Evolutionary conservation across 2,888 invertebrate genomes (phyloP).

Genomic region (Caenorhabditis sinica): DNA sequence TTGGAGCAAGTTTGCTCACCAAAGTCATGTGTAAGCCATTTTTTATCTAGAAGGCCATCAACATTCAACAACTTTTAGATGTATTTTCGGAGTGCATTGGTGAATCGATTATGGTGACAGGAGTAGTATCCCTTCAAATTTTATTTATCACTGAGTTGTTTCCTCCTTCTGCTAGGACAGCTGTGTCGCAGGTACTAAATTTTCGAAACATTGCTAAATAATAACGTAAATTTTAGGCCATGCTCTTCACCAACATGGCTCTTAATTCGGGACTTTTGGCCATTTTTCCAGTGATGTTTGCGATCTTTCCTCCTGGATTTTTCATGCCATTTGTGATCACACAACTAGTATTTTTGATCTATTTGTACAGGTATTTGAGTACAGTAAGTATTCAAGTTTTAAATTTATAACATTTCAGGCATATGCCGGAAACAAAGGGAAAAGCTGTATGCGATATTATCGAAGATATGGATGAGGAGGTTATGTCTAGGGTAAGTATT

Average conservation of each 20-base stretch:
- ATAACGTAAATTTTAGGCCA: slow-evolving; percentile 53
- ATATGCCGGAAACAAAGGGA: slow-evolving; percentile 26
- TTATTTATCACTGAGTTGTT: slow-evolving; percentile 60
- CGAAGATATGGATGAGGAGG: slow-evolving; percentile 20
- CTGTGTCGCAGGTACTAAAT: slow-evolving; percentile 56
- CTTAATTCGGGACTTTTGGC: slow-evolving; percentile 22
- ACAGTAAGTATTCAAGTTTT: not conserved
- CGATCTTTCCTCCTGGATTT: slow-evolving; percentile 53
- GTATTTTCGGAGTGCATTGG: slow-evolving; percentile 39
- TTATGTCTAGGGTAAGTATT: slow-evolving; percentile 12
- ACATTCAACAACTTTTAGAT: slow-evolving; percentile 56
- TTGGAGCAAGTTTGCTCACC: slow-evolving; percentile 14
- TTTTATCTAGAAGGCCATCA: too few species aligned
- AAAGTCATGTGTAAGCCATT: slow-evolving; percentile 26
- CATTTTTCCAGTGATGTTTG: slow-evolving; percentile 54
- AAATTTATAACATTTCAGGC: too few species aligned
- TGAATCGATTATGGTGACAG: slow-evolving; percentile 39
- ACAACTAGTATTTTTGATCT: slow-evolving; percentile 28
- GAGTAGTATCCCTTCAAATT: slow-evolving; percentile 42
- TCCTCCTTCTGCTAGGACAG: slow-evolving; percentile 64
- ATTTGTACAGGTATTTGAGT: slow-evolving; percentile 13
- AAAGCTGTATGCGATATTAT: slow-evolving; percentile 28
- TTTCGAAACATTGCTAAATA: too few species aligned
- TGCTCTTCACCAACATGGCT: slow-evolving; percentile 28
- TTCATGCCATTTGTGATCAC: slow-evolving; percentile 45